Evolutionary conservation across 2,113 vertebrate genomes (phyloP), one percentile per base, ranked within the genome.

Genomic region (Chlorodrepanis virens): DNA sequence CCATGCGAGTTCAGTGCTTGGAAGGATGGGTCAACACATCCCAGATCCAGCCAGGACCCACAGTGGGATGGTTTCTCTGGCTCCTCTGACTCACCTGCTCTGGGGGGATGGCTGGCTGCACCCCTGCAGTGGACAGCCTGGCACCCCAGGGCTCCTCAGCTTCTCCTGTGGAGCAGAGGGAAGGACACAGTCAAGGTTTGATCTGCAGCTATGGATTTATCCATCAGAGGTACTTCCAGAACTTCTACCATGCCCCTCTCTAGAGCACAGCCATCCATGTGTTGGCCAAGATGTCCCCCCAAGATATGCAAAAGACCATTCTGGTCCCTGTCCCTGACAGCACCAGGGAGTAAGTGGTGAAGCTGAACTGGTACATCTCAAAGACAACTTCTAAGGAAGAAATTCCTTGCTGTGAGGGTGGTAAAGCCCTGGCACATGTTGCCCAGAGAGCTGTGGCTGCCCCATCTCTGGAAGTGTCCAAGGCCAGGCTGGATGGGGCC

Each of bases 81-180:
- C 14, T 18, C 8, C 21, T 39, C 37, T 27, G 31, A 53, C 97
- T 97, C 82, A 98, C 97, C 97, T 96, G 95, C n/a, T 83, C 76
- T 64, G 33, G 23, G 14, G 83, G 84, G 42, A 71, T 9, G 37
- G 68, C 10, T 23, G 65, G 78, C 45, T 88, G 82, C n/a, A 39
- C 60, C 40, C 13, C 77, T 3, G 14, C 35, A 1, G 71, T 60
- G 18, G 70, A 40, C 50, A 88, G 63, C 1, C 3, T 44, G 13
- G 22, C 4, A 12, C 54, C 90, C 60, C 12, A 40, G 45, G 74
- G 64, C 15, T 84, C 57, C 17, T 27, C 40, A 39, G 35, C 54
- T 63, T 84, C 95, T 67, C 86, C 98, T 98, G 77, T 4, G 14
- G 65, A 77, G 39, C n/a, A 95, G 50, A 96, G n/a, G 14, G n/a